These are phyloP conservation scores for Petrosia ficiformis DNA, from an alignment of 37 sponge, comb jelly and placozoan genomes.

Conservation along the genomic window DNA sequence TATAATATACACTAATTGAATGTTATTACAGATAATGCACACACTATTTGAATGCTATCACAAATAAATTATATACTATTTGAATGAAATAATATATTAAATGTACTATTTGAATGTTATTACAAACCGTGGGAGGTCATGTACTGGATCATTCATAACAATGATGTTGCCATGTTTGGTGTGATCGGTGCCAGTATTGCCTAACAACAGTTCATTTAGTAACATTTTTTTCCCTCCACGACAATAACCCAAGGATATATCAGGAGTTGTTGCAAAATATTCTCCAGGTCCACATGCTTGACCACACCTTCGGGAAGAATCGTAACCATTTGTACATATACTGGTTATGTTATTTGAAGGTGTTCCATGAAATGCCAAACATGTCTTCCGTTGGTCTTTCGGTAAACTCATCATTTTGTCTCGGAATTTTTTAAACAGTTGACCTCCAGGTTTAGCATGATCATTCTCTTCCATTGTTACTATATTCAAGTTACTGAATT, in stretches of 20 bases:
- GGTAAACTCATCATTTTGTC: constrained; percentile 32
- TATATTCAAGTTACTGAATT: constrained; percentile 50
- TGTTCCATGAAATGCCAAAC: constrained; percentile 81
- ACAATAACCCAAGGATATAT: constrained; percentile 47
- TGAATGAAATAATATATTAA: too few relatives aligned
- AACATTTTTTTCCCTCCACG: constrained; percentile 74
- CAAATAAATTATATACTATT: too few relatives aligned
- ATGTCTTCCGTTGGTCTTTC: constrained; percentile 54
- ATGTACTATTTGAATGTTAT: constrained; percentile 42
- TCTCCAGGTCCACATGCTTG: constrained; percentile 81
- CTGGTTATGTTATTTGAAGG: constrained; percentile 56
- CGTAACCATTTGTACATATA: constrained; percentile 76
- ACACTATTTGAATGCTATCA: too few relatives aligned
- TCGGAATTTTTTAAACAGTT: constrained; percentile 54
- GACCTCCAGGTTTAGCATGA: constrained; percentile 68
- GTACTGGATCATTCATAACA: constrained; percentile 80
- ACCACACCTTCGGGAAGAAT: constrained; percentile 40
- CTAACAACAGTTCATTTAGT: constrained; percentile 76
- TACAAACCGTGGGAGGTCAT: constrained; percentile 77
- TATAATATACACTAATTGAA: too few relatives aligned
- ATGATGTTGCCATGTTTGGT: constrained; percentile 65
- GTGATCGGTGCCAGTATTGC: constrained; percentile 54
- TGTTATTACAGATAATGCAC: too few relatives aligned
- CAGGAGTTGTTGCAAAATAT: constrained; percentile 73
- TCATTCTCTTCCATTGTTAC: constrained; percentile 59